Evolutionary conservation across 2,888 invertebrate genomes (phyloP).

Genomic region (Rhagonycha fulva): DNA sequence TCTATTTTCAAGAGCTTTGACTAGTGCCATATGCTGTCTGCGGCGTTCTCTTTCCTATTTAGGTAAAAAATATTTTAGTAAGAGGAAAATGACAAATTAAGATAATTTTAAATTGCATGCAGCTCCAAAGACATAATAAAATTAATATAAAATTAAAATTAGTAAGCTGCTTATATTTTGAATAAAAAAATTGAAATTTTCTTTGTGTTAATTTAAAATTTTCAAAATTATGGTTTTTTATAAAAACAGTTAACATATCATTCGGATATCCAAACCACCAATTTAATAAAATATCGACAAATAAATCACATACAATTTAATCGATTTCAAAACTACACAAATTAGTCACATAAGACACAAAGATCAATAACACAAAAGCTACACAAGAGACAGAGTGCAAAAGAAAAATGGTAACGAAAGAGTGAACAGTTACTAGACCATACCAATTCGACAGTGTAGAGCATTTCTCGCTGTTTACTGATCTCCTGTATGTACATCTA

Average conservation of each 20-base stretch:
- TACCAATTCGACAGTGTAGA: conserved; percentile 84
- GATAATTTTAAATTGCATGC: background rate
- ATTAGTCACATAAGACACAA: conserved; percentile 15
- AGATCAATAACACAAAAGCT: conserved; percentile 26
- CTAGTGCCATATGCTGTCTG: conserved; percentile 87
- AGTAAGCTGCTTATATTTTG: background rate
- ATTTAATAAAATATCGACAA: background rate
- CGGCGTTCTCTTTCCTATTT: conserved; percentile 84
- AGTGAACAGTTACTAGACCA: conserved; percentile 49
- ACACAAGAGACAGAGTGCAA: conserved; percentile 22
- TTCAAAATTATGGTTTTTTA: background rate
- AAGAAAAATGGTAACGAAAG: conserved; percentile 24
- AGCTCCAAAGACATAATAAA: background rate
- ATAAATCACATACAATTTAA: conserved; percentile 4
- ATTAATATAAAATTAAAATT: conserved; percentile 4
- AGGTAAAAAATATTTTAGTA: background rate
- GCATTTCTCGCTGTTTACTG: conserved; percentile 82
- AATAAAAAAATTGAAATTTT: background rate
- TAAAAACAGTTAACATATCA: background rate
- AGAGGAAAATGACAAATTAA: background rate
- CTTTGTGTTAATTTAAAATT: background rate
- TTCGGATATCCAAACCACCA: background rate
- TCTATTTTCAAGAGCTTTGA: conserved; percentile 84
- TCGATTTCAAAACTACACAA: background rate
- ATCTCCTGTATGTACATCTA: conserved; percentile 90